These are phyloP conservation scores for Agriopis leucophaearia DNA, from an alignment of 2,888 invertebrate species.

Conservation along the genomic window DNA sequence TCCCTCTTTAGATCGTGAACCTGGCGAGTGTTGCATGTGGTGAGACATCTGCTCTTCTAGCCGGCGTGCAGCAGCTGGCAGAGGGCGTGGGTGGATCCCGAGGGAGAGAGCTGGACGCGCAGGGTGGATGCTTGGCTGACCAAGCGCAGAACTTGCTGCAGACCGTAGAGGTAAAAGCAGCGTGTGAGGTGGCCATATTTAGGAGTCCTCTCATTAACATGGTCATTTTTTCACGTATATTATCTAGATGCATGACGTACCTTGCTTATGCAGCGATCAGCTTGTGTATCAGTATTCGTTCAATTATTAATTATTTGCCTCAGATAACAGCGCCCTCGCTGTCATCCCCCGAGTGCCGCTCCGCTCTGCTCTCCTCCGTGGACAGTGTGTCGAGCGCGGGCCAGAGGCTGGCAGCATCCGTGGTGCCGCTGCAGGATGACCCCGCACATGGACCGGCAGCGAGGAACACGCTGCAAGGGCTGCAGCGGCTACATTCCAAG, in stretches of 20 bases:
- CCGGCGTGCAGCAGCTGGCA: constrained; percentile 52
- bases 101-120: constrained; percentile 47
- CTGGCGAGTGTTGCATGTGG: constrained; percentile 54
- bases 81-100: constrained; percentile 46
- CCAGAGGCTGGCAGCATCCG: constrained; percentile 39
- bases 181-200: background rate
- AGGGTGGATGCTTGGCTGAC: constrained; percentile 53
- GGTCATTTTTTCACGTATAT: background rate
- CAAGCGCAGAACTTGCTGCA: constrained; percentile 57
- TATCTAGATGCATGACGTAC: background rate
- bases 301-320: background rate
- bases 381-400: constrained; percentile 47
- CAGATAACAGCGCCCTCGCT: constrained; percentile 60
- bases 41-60: constrained; percentile 53
- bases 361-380: constrained; percentile 51
- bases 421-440: constrained; percentile 36
- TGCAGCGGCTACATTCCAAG: constrained; percentile 43
- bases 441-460: constrained; percentile 33
- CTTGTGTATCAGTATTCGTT: background rate
- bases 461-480: constrained; percentile 40
- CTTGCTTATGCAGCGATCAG: too few species aligned
- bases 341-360: constrained; percentile 45
- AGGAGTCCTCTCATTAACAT: background rate
- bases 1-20: constrained; percentile 51
- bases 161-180: constrained; percentile 55